Conservation (phyloP, 1,140 invertebrate species). For the Dendrolimus kikuchii region DNA sequence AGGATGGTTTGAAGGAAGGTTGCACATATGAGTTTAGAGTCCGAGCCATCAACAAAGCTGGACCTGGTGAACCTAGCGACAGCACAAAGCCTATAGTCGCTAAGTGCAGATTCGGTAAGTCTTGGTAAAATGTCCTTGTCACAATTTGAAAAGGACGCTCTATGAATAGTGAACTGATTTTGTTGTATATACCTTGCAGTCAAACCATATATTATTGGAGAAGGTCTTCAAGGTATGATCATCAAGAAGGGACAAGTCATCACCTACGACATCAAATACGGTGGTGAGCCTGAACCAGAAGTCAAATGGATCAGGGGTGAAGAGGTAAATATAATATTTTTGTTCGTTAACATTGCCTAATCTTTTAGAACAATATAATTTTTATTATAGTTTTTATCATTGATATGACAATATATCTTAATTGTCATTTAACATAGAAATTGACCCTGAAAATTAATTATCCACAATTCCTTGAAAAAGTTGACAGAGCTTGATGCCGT, state of each 20-base stretch:
- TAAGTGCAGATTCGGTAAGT: conserved; percentile 87
- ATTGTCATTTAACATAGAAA: conserved; percentile 1
- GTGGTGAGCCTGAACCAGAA: conserved; percentile 94
- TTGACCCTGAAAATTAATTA: not conserved
- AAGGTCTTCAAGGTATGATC: conserved; percentile 86
- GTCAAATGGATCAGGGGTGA: conserved; percentile 85
- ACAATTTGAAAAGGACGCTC: not conserved
- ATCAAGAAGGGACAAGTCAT: conserved; percentile 96
- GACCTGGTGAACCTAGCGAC: conserved; percentile 95
- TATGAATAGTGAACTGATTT: conserved; percentile 3
- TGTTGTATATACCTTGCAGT: conserved; percentile 70
- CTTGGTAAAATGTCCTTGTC: conserved; percentile 3
- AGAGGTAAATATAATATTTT: conserved; percentile 72
- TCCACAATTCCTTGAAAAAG: not conserved
- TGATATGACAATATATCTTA: no score
- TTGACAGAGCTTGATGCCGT: no score
- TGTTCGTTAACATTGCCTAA: not conserved
- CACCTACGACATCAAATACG: conserved; percentile 94
- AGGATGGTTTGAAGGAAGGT: conserved; percentile 94
- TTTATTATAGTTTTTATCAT: not conserved
- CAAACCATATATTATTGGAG: conserved; percentile 93
- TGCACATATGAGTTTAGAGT: conserved; percentile 97
- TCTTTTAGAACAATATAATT: conserved; percentile 19
- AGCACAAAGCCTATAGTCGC: conserved; percentile 96
- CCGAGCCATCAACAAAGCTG: conserved; percentile 95